Conservation (phyloP, 2,113 vertebrate genomes). For the Urocitellus parryii region DNA sequence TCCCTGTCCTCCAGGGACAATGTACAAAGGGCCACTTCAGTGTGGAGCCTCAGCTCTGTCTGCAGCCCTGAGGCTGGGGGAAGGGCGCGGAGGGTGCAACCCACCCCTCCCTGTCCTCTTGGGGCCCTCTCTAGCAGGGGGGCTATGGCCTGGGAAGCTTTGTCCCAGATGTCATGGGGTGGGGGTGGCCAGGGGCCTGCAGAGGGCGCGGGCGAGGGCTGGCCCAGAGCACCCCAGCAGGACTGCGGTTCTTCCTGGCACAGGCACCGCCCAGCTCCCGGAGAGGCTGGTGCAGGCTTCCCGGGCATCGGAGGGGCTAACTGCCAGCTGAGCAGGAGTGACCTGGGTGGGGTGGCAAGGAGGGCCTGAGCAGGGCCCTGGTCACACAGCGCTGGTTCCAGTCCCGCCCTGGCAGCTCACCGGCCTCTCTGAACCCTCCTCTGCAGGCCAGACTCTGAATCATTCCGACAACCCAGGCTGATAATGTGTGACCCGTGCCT, state of each 20-base stretch:
- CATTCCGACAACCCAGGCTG: background rate
- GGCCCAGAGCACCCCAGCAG: background rate
- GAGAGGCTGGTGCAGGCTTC: background rate
- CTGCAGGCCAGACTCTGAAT: background rate
- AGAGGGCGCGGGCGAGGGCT: rapidly evolving
- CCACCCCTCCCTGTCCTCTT: background rate
- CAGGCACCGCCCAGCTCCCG: rapidly evolving
- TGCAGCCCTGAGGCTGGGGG: conserved; percentile 67
- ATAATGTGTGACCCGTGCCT: background rate
- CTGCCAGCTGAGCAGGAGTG: rapidly evolving
- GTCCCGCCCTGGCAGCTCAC: background rate
- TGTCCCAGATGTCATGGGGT: background rate
- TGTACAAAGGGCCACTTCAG: conserved; percentile 87
- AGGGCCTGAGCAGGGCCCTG: too few relatives aligned
- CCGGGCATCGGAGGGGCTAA: rapidly evolving
- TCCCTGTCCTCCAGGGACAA: conserved; percentile 72
- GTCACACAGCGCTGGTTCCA: background rate
- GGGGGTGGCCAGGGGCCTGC: too few relatives aligned
- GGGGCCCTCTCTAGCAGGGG: background rate
- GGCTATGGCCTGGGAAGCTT: background rate
- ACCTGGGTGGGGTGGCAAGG: background rate
- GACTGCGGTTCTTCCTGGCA: rapidly evolving
- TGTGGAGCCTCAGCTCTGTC: conserved; percentile 72
- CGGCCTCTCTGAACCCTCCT: background rate
- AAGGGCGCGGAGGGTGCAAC: background rate